A percentile compares a stretch with the other conserved stretches of the same genome.
Evolutionary conservation across 1,140 invertebrate genomes (phyloP).

Genomic region (Drosophila pseudoananassae): DNA sequence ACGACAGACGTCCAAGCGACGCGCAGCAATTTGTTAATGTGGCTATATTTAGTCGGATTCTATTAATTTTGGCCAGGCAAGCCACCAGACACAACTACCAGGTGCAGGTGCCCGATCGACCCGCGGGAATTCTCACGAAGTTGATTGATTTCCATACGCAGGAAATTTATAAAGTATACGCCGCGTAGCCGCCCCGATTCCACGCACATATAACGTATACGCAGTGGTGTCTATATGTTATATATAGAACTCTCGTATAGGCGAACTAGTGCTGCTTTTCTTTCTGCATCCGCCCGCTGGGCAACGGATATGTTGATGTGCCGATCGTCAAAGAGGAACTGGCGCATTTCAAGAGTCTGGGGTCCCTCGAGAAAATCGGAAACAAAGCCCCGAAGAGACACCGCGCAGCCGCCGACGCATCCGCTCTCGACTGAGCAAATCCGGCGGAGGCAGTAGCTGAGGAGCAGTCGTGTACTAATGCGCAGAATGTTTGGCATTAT

Average conservation of each 20-base stretch:
- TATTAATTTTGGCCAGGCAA: constrained; percentile 21
- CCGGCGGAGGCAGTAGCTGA: constrained; percentile 36
- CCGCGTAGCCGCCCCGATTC: constrained; percentile 40
- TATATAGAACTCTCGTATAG: constrained; percentile 53
- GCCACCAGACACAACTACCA: constrained; percentile 6
- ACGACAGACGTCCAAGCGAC: constrained; percentile 15
- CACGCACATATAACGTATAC: constrained; percentile 54
- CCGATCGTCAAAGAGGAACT: constrained; percentile 81
- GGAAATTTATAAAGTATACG: constrained; percentile 66
- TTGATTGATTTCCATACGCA: constrained; percentile 62
- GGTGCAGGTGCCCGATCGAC: constrained; percentile 10
- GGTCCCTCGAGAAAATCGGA: constrained; percentile 24
- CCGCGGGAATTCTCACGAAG: constrained; percentile 29
- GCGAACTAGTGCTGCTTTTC: constrained; percentile 7
- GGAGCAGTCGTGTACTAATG: constrained; percentile 73
- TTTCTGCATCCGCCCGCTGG: constrained; percentile 51
- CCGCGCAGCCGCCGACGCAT: constrained; percentile 38
- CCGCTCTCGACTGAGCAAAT: constrained; percentile 5
- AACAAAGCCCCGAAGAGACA: constrained; percentile 6
- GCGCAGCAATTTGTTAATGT: constrained; percentile 62
- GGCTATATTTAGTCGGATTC: constrained; percentile 65
- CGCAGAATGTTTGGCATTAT: constrained; percentile 69
- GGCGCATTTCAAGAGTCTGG: constrained; percentile 29
- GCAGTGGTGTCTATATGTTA: constrained; percentile 35
- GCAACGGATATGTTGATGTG: constrained; percentile 82